Conservation (phyloP, 2,797 vertebrate genomes). For the Morelia viridis region DNA sequence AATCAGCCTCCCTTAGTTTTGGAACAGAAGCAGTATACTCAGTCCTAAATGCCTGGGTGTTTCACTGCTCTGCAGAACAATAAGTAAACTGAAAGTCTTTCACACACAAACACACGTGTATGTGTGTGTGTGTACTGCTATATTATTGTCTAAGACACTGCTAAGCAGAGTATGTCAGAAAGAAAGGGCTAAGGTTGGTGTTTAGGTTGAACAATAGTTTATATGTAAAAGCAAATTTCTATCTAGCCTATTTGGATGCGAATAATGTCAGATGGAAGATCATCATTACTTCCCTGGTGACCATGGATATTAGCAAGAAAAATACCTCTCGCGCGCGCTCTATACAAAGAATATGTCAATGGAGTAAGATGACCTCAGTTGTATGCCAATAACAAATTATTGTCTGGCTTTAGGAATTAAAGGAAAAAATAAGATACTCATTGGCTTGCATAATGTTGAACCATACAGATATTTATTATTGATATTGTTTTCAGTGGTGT, state of each 20-base stretch:
- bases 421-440: background rate
- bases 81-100: background rate
- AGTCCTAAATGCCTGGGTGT: background rate
- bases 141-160: background rate
- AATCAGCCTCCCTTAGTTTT: background rate
- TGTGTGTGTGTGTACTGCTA: too few species aligned
- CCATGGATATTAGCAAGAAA: background rate
- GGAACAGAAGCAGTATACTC: background rate
- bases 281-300: background rate
- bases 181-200: slow-evolving; percentile 3
- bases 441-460: background rate
- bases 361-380: background rate
- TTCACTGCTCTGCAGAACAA: background rate
- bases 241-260: slow-evolving; percentile 1
- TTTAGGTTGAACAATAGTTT: background rate
- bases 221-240: background rate
- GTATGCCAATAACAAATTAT: background rate
- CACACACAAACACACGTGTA: background rate
- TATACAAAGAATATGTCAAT: background rate
- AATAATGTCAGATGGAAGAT: background rate
- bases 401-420: background rate
- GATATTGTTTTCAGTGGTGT: too few species aligned
- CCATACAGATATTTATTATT: background rate
- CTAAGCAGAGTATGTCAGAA: background rate
- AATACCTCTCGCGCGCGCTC: too few species aligned